phyloP scores from a whole-genome alignment of 2,888 invertebrate genomes.

The Strigamia crassipes region DNA sequence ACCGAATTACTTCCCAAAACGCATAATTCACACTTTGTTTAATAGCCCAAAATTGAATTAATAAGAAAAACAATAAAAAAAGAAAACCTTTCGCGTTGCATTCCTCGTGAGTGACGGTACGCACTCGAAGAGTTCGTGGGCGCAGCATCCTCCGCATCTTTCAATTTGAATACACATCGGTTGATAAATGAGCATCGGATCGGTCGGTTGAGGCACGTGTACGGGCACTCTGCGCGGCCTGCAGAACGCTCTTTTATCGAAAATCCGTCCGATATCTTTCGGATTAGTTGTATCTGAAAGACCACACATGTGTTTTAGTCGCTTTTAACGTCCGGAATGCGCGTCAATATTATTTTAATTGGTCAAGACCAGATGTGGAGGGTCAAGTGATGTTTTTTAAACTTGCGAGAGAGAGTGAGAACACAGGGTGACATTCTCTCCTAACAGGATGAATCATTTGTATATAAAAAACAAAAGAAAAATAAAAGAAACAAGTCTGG shows the following conservation, averaged over 20 bases:
- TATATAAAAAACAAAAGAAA: background rate
- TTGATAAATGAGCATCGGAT: slow-evolving; percentile 52
- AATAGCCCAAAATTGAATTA: background rate
- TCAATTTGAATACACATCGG: slow-evolving; percentile 56
- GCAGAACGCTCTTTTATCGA: slow-evolving; percentile 51
- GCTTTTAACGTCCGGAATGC: background rate
- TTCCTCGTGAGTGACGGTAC: slow-evolving; percentile 49
- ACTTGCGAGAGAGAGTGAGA: background rate
- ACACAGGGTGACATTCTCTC: slow-evolving; percentile 12
- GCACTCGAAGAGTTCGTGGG: slow-evolving; percentile 54
- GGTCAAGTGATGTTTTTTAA: background rate
- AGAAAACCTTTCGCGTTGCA: slow-evolving; percentile 49
- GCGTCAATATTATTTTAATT: background rate
- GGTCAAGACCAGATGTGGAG: slow-evolving; percentile 27
- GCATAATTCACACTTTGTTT: too few relatives aligned
- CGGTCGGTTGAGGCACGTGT: slow-evolving; percentile 49
- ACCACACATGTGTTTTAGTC: background rate
- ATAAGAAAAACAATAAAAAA: background rate
- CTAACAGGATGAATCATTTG: slow-evolving; percentile 11
- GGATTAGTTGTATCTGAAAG: slow-evolving; percentile 32
- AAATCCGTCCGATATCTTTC: slow-evolving; percentile 49
- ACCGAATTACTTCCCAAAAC: too few relatives aligned
- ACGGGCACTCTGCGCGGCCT: slow-evolving; percentile 51
- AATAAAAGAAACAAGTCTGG: background rate
- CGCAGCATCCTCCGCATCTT: slow-evolving; percentile 57